phyloP scores from a whole-genome alignment of 2,797 vertebrate genomes.

The Vultur gryphus region DNA sequence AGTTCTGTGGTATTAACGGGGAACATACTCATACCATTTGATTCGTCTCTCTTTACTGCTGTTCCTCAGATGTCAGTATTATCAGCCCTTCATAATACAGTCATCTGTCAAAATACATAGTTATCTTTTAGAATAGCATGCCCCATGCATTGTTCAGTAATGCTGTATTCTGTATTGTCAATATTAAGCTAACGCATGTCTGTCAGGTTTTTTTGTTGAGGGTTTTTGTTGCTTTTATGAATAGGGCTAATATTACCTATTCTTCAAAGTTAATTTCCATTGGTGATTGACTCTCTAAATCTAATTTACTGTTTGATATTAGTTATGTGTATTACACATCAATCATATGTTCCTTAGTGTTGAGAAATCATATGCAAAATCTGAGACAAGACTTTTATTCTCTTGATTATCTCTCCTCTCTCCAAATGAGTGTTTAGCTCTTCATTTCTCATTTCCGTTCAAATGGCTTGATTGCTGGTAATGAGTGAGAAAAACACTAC shows the following conservation, averaged over 20 bases:
- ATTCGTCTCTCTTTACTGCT: not conserved
- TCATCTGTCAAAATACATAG: not conserved
- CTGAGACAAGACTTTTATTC: not conserved
- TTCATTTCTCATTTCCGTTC: slow-evolving; percentile 37
- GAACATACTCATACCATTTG: not conserved
- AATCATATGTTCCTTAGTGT: not conserved
- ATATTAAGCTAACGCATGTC: accelerated
- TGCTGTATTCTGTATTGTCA: not conserved
- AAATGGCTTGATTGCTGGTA: slow-evolving; percentile 41
- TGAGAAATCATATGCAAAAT: not conserved
- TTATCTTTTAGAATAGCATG: not conserved
- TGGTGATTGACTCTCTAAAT: not conserved
- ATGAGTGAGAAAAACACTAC: slow-evolving; percentile 18
- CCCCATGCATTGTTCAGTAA: not conserved
- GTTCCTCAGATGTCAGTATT: not conserved
- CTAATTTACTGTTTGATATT: not conserved
- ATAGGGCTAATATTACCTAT: not conserved
- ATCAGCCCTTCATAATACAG: not conserved
- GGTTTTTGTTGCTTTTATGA: not conserved
- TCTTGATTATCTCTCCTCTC: not conserved
- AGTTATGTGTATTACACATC: not conserved
- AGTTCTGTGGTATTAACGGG: not conserved
- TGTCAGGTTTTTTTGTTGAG: not conserved
- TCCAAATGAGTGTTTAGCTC: slow-evolving; percentile 41
- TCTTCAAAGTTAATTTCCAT: not conserved